Evolutionary conservation across 2,888 invertebrate genomes (phyloP).

Genomic region (Ryuthela nishihirai): DNA sequence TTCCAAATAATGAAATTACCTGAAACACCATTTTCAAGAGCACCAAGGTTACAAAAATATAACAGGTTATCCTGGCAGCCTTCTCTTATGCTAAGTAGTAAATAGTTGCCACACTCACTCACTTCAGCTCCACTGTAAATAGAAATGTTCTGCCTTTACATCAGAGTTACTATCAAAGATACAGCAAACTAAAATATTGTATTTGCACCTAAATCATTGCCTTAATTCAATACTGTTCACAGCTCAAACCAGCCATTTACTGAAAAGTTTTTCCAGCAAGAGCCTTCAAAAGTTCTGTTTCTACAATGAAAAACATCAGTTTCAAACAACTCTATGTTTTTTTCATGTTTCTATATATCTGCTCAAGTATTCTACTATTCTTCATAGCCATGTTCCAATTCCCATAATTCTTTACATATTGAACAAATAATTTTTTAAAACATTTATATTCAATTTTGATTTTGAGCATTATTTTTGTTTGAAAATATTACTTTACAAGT

Average conservation of each 20-base stretch:
- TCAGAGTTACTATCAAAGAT: too few species aligned
- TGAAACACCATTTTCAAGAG: conserved; percentile 52
- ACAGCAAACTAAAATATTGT: too few species aligned
- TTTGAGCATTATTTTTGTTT: too few species aligned
- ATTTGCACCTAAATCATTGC: neutral
- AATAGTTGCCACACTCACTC: conserved; percentile 84
- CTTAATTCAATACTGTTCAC: neutral
- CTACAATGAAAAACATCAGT: neutral
- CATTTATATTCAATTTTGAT: too few species aligned
- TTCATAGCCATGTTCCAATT: too few species aligned
- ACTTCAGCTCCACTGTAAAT: conserved; percentile 71
- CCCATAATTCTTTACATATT: too few species aligned
- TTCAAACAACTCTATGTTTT: too few species aligned
- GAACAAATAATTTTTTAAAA: too few species aligned
- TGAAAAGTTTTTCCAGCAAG: neutral
- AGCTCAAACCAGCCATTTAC: neutral
- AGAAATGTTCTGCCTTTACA: conserved; percentile 25
- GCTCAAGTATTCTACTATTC: too few species aligned
- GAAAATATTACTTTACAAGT: too few species aligned
- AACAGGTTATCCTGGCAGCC: conserved; percentile 85
- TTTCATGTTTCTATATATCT: too few species aligned
- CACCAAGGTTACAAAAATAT: conserved; percentile 20
- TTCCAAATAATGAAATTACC: conserved; percentile 44
- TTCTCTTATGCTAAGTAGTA: conserved; percentile 75
- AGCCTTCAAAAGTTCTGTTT: neutral